Evolutionary conservation across 2,113 vertebrate genomes (phyloP).

Genomic region (Saguinus midas): DNA sequence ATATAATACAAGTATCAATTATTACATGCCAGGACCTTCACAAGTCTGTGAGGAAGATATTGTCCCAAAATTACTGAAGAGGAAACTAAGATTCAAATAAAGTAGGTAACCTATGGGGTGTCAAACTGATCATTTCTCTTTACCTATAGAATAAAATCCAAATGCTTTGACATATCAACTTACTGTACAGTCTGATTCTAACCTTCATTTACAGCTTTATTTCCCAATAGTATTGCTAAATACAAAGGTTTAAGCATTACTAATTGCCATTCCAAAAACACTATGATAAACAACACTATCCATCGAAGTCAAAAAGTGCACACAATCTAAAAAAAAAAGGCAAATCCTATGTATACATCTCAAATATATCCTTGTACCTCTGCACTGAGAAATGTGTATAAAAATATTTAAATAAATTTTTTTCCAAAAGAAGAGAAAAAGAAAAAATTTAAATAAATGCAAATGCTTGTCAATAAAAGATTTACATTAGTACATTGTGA

Average conservation of each 20-base stretch:
- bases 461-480: background rate
- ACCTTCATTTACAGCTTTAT: background rate
- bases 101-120: background rate
- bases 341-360: background rate
- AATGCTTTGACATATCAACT: background rate
- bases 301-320: background rate
- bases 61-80: background rate
- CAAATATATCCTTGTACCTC: background rate
- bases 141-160: background rate
- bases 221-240: background rate
- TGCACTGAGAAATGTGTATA: background rate
- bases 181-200: background rate
- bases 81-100: background rate
- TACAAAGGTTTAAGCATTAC: background rate
- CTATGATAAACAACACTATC: background rate
- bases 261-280: background rate
- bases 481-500: background rate
- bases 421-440: background rate
- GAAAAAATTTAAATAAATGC: background rate
- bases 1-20: background rate
- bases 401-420: background rate
- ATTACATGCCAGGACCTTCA: background rate
- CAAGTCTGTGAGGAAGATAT: background rate
- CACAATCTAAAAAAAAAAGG: background rate
- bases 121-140: background rate